phyloP scores from a whole-genome alignment of 2,888 invertebrate species.

The Xestia xanthographa region DNA sequence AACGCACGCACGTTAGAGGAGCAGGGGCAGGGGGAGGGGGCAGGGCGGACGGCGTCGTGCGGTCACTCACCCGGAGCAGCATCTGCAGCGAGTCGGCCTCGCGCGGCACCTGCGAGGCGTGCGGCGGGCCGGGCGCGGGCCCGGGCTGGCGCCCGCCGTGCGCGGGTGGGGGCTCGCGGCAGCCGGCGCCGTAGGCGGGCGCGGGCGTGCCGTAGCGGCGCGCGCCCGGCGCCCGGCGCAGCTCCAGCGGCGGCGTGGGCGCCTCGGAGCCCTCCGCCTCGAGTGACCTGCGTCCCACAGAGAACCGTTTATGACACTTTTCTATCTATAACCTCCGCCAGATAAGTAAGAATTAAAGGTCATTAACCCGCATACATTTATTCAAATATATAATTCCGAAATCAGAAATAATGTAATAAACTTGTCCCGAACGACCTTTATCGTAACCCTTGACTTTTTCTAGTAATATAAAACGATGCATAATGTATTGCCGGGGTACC shows the following conservation, averaged over 20 bases:
- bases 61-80: conserved; percentile 91
- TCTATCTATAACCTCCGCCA: no score
- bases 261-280: conserved; percentile 92
- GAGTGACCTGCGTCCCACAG: conserved; percentile 81
- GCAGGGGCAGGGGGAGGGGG: not conserved
- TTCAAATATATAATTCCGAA: no score
- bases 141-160: conserved; percentile 60
- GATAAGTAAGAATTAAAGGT: no score
- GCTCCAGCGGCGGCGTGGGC: conserved; percentile 93
- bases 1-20: not conserved
- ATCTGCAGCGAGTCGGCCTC: conserved; percentile 92
- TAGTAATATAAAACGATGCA: no score
- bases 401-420: no score
- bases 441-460: no score
- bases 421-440: no score
- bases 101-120: conserved; percentile 93
- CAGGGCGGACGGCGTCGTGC: accelerated
- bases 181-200: conserved; percentile 39
- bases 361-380: no score
- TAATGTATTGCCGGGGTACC: no score
- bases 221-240: conserved; percentile 91
- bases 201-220: conserved; percentile 73
- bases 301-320: not conserved
- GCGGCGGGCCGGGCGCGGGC: conserved; percentile 84
- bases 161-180: conserved; percentile 72